These are phyloP conservation scores for Campoplex nolae DNA, from an alignment of 2,888 invertebrate species.

Conservation along the genomic window DNA sequence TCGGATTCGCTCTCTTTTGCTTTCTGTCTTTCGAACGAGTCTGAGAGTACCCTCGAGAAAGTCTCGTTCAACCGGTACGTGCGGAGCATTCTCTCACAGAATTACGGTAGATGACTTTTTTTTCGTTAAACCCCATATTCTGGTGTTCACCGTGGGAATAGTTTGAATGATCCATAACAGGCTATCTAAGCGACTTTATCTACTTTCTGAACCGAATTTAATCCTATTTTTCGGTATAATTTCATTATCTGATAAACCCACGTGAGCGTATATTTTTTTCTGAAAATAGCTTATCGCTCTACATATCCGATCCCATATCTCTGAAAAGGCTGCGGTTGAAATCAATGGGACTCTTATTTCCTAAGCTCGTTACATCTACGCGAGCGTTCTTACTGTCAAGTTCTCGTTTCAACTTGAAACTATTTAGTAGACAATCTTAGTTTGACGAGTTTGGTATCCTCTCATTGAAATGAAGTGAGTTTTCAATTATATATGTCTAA, in stretches of 20 bases:
- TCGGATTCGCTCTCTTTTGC: conserved; percentile 8
- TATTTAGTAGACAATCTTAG: conserved; percentile 10
- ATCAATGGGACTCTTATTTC: background rate
- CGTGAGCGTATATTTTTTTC: background rate
- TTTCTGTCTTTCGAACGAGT: conserved; percentile 23
- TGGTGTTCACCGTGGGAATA: background rate
- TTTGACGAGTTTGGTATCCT: conserved; percentile 60
- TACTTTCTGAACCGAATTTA: background rate
- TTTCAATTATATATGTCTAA: conserved; percentile 43
- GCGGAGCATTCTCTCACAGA: conserved; percentile 57
- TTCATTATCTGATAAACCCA: background rate
- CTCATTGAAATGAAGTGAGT: conserved; percentile 62
- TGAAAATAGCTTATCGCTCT: background rate
- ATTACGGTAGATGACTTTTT: background rate
- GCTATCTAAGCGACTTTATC: background rate
- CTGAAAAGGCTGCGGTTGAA: background rate
- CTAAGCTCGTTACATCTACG: background rate
- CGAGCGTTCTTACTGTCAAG: background rate
- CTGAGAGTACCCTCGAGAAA: conserved; percentile 59
- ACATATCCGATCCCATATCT: background rate
- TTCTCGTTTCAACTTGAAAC: background rate
- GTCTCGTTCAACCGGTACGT: conserved; percentile 69
- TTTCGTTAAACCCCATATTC: background rate
- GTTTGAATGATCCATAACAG: background rate
- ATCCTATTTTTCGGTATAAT: background rate